Percentiles rank a stretch among this genome's conserved stretches.
Evolutionary conservation across 2,113 vertebrate species (phyloP).

Genomic region (Pontoporia blainvillei): DNA sequence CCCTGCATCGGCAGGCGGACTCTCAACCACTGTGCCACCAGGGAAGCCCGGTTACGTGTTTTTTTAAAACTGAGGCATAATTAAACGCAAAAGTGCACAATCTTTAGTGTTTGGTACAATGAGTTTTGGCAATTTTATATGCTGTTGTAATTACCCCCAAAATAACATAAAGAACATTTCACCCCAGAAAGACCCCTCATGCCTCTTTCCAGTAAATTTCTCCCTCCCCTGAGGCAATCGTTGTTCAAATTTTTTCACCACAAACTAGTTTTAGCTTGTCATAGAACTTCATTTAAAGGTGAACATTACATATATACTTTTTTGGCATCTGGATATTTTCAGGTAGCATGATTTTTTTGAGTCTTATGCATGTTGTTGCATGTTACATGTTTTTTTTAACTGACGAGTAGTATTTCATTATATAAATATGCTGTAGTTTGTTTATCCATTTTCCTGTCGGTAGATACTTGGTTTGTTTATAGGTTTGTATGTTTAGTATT

Average conservation of each 20-base stretch:
- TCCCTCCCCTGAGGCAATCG: not conserved
- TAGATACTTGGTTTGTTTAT: not conserved
- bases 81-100: not conserved
- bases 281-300: not conserved
- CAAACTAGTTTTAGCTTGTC: not conserved
- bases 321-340: not conserved
- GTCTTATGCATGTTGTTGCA: not conserved
- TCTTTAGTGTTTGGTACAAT: not conserved
- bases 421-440: not conserved
- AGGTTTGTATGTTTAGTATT: not conserved
- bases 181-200: not conserved
- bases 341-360: not conserved
- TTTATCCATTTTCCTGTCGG: not conserved
- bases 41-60: not conserved
- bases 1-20: no score
- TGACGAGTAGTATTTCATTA: not conserved
- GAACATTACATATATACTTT: not conserved
- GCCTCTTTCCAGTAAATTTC: not conserved
- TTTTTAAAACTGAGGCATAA: not conserved
- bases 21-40: no score
- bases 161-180: not conserved
- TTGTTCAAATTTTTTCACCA: not conserved
- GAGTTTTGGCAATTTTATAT: not conserved
- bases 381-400: not conserved
- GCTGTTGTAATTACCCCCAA: not conserved